A percentile compares a stretch with the other conserved stretches of the same genome.
Evolutionary conservation across 1,140 invertebrate genomes (phyloP).

Genomic region (Aphelenchoides besseyi): DNA sequence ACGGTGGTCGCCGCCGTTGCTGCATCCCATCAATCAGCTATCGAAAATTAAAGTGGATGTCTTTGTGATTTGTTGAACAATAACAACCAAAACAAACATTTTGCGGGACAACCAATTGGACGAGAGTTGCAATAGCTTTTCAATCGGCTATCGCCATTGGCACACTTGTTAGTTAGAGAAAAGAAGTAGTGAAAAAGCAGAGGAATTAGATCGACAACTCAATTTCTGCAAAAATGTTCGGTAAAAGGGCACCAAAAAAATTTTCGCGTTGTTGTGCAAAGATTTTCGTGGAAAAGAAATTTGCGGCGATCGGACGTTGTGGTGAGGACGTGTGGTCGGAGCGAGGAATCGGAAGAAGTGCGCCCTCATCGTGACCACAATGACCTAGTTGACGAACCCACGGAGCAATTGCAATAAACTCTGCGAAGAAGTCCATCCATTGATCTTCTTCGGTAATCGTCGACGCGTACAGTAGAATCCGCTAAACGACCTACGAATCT

Average conservation of each 20-base stretch:
- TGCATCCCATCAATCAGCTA: too few species aligned
- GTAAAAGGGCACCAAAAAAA: not conserved
- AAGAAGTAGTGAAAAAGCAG: too few species aligned
- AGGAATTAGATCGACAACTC: too few species aligned
- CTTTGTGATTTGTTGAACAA: too few species aligned
- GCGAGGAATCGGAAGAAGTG: not conserved
- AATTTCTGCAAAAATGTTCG: not conserved
- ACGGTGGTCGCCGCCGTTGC: too few species aligned
- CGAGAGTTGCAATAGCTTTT: too few species aligned
- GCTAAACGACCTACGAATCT: not conserved
- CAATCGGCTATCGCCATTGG: too few species aligned
- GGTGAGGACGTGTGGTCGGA: not conserved
- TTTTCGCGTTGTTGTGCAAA: not conserved
- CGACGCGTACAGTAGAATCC: too few species aligned
- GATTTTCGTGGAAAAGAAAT: slow-evolving; percentile 1
- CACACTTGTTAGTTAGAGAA: too few species aligned
- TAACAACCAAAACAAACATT: too few species aligned
- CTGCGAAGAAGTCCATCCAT: not conserved
- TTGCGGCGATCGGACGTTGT: not conserved
- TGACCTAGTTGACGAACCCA: not conserved
- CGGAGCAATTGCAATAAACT: not conserved
- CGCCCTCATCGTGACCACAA: not conserved
- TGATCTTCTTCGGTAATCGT: not conserved
- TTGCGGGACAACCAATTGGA: too few species aligned
- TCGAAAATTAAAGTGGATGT: too few species aligned